A percentile compares a stretch with the other conserved stretches of the same genome.
Conservation (phyloP, 2,113 vertebrate species). For the Sinosuthora webbiana region DNA sequence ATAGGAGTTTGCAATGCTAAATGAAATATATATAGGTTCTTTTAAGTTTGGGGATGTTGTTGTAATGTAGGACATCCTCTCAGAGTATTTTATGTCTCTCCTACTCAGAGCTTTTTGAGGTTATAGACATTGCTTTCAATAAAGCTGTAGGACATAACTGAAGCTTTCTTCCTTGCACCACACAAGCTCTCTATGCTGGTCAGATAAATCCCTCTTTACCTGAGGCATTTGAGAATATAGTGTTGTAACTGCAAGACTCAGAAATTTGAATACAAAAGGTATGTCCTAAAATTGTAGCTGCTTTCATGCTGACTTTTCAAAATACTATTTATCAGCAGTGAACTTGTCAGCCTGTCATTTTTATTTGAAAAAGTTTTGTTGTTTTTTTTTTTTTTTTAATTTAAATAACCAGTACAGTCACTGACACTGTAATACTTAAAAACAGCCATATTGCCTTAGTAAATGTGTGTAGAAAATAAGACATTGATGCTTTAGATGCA, state of each 20-base stretch:
- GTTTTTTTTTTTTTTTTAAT: not conserved
- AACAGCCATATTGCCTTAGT: not conserved
- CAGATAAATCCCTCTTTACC: not conserved
- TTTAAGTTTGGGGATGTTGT: not conserved
- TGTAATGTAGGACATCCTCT: not conserved
- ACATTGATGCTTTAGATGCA: not conserved
- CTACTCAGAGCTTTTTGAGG: not conserved
- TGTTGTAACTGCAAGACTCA: not conserved
- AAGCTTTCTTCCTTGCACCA: not conserved
- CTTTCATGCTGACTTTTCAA: not conserved
- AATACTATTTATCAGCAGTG: not conserved
- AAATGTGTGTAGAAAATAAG: not conserved
- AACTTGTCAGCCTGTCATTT: not conserved
- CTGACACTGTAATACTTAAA: not conserved
- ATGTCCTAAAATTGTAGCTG: not conserved
- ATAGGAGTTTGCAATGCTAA: not conserved
- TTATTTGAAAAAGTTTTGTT: not conserved
- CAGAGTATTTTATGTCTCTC: not conserved
- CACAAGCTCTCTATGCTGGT: not conserved
- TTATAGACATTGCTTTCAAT: conserved; percentile 2
- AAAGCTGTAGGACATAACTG: not conserved
- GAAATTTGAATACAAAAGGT: not conserved
- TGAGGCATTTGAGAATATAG: not conserved
- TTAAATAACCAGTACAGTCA: not conserved
- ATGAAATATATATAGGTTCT: not conserved